A percentile compares a stretch with the other conserved stretches of the same genome.
Evolutionary conservation across 2,797 vertebrate genomes (phyloP).

Genomic region (Poliocrania exsul): DNA sequence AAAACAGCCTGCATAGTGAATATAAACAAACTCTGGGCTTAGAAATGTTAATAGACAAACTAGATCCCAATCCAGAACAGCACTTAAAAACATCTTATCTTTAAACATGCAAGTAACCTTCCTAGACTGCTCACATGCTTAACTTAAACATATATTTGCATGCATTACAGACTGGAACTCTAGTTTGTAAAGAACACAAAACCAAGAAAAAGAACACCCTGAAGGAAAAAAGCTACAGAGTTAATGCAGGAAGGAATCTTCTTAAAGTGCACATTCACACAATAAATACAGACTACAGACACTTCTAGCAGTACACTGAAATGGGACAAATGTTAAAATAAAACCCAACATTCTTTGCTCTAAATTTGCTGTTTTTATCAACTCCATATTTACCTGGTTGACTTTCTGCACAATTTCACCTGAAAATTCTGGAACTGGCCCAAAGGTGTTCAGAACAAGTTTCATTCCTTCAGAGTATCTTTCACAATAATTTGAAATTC

Average conservation of each 20-base stretch:
- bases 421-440: constrained; percentile 89
- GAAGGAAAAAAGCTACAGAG: background rate
- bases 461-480: constrained; percentile 87
- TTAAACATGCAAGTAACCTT: background rate
- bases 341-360: background rate
- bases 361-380: background rate
- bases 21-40: background rate
- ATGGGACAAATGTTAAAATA: background rate
- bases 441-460: constrained; percentile 85
- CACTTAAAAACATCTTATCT: background rate
- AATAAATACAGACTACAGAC: background rate
- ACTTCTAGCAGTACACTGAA: background rate
- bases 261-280: background rate
- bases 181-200: background rate
- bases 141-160: background rate
- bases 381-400: constrained; percentile 74
- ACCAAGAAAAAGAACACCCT: background rate
- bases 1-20: background rate
- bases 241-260: background rate
- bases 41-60: background rate
- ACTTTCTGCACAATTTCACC: constrained; percentile 81
- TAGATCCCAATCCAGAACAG: background rate
- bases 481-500: constrained; percentile 88
- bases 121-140: background rate
- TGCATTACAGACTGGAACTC: background rate